Evolutionary conservation across 2,113 vertebrate genomes (phyloP).

Genomic region (Sitta europaea): DNA sequence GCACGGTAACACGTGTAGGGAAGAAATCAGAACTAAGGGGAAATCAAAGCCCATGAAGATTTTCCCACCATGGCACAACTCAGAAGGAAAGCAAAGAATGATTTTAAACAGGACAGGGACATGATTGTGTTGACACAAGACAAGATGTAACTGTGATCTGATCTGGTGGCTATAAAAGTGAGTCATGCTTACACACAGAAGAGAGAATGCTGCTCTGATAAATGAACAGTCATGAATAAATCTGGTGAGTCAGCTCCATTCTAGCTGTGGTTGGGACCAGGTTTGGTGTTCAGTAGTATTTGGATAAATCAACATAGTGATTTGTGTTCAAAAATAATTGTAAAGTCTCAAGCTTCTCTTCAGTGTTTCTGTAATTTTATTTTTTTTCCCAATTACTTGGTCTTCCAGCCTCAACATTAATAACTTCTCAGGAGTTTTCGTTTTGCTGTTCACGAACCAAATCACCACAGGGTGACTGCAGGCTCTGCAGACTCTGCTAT

Average conservation of each 20-base stretch:
- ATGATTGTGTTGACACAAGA: neutral
- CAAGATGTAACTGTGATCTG: neutral
- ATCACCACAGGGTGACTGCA: neutral
- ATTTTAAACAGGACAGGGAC: neutral
- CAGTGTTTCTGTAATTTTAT: neutral
- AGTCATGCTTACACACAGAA: neutral
- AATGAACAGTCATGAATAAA: neutral
- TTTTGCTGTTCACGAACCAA: neutral
- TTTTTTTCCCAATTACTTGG: neutral
- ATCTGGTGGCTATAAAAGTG: neutral
- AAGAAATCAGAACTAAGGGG: neutral
- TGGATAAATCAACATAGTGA: neutral
- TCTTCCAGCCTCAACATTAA: neutral
- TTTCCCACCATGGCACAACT: neutral
- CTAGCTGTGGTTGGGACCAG: neutral
- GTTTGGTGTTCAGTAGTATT: neutral
- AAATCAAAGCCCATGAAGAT: neutral
- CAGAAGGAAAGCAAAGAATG: neutral
- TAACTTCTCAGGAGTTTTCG: neutral
- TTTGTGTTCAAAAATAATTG: neutral
- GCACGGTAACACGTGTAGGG: neutral
- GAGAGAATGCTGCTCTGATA: neutral
- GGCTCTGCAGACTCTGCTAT: neutral
- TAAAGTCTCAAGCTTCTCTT: neutral
- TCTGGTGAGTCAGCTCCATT: neutral